phyloP scores from a whole-genome alignment of 2,888 invertebrate genomes.

The Crossocerus cetratus region DNA sequence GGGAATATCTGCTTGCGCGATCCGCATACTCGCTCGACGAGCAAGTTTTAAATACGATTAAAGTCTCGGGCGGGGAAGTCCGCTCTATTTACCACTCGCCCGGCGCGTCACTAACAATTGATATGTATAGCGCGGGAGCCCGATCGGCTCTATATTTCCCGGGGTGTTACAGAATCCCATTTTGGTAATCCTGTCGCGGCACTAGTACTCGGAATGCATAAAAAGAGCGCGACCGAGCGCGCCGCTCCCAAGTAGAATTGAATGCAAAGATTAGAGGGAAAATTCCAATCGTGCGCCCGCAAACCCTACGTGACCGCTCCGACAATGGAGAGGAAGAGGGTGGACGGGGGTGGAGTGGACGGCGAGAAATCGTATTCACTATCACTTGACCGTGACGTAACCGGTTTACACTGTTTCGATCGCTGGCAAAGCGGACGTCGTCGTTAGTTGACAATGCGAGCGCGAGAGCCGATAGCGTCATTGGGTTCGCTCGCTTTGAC shows the following conservation, averaged over 20 bases:
- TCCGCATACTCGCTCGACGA: background rate
- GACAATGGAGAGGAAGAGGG: slow-evolving; percentile 34
- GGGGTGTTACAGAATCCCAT: background rate
- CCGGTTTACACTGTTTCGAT: slow-evolving; percentile 48
- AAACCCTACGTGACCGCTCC: slow-evolving; percentile 40
- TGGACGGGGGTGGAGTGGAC: background rate
- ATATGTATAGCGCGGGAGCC: background rate
- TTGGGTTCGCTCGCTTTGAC: slow-evolving; percentile 8
- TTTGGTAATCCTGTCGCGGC: background rate
- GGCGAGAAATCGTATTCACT: slow-evolving; percentile 30
- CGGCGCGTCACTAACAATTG: too few relatives aligned
- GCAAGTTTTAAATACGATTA: too few relatives aligned
- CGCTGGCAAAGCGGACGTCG: slow-evolving; percentile 47
- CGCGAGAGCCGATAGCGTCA: slow-evolving; percentile 1
- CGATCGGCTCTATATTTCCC: background rate
- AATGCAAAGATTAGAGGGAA: slow-evolving; percentile 36
- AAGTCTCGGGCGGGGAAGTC: too few relatives aligned
- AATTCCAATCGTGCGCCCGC: slow-evolving; percentile 26
- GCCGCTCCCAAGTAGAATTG: slow-evolving; percentile 11
- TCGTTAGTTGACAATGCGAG: slow-evolving; percentile 52
- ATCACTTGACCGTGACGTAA: slow-evolving; percentile 40
- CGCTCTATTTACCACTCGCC: too few relatives aligned
- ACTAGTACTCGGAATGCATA: background rate
- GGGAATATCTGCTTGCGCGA: too few relatives aligned
- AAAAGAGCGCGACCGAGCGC: background rate